These are phyloP conservation scores for Prorops nasuta DNA, from an alignment of 1,140 invertebrate genomes.

Conservation along the genomic window DNA sequence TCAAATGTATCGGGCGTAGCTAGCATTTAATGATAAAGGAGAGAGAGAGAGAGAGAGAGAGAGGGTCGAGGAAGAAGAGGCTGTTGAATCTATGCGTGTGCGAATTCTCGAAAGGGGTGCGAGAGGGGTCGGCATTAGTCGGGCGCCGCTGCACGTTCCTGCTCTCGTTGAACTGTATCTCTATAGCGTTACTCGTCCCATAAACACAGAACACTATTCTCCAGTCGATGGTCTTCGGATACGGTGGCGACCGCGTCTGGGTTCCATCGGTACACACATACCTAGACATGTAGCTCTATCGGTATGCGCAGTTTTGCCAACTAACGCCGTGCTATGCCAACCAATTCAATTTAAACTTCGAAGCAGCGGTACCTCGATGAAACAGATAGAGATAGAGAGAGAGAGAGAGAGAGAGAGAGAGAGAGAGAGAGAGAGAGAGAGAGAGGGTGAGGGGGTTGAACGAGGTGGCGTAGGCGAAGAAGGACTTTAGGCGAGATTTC, in stretches of 20 bases:
- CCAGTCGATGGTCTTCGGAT: slow-evolving; percentile 55
- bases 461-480: background rate
- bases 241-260: slow-evolving; percentile 28
- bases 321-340: slow-evolving; percentile 46
- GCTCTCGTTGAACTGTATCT: slow-evolving; percentile 47
- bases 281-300: slow-evolving; percentile 27
- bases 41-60: no score
- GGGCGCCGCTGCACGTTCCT: slow-evolving; percentile 25
- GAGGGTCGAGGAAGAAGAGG: no score
- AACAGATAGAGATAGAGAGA: no score
- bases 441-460: slow-evolving; percentile 12
- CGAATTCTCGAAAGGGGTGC: background rate
- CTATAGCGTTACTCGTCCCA: slow-evolving; percentile 46
- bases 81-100: no score
- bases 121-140: slow-evolving; percentile 16
- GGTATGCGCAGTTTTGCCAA: slow-evolving; percentile 48
- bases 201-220: slow-evolving; percentile 49
- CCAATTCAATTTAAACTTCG: slow-evolving; percentile 59
- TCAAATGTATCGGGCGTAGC: no score
- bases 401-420: slow-evolving; percentile 2
- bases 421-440: slow-evolving; percentile 14
- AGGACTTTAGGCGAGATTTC: slow-evolving; percentile 8
- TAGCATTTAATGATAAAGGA: no score
- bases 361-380: slow-evolving; percentile 12
- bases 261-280: background rate